Percentiles rank a stretch among this genome's conserved stretches.
These are phyloP conservation scores for Chironomus tentans DNA, from an alignment of 2,888 invertebrate genomes.

Conservation along the genomic window DNA sequence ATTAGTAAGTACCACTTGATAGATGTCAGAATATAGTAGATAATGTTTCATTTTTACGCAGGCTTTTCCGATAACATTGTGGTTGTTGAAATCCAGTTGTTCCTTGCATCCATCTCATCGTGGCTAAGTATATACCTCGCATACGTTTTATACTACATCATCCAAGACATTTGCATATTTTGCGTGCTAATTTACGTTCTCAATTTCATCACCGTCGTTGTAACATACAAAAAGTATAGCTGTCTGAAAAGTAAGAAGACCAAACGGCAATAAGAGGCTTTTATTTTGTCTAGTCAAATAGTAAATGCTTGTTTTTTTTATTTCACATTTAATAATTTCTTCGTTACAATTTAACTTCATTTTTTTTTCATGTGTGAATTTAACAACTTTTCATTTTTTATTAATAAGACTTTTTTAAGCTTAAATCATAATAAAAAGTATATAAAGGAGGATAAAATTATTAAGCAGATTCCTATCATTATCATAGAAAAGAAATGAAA, in stretches of 20 bases:
- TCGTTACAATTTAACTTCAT: too few species aligned
- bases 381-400: neutral
- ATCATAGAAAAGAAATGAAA: neutral
- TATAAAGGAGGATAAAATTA: neutral
- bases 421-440: neutral
- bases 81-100: neutral
- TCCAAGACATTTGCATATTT: neutral
- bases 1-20: neutral
- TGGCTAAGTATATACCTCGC: neutral
- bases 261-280: neutral
- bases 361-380: neutral
- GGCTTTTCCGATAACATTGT: neutral
- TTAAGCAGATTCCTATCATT: neutral
- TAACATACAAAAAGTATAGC: neutral
- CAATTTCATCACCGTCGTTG: neutral
- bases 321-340: neutral
- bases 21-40: neutral
- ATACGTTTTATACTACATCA: neutral
- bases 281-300: neutral
- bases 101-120: neutral
- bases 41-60: neutral
- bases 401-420: neutral
- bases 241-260: neutral
- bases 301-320: conserved; percentile 5
- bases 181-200: neutral